These are phyloP conservation scores for Mirounga angustirostris DNA, from an alignment of 2,113 vertebrate genomes.

Conservation along the genomic window DNA sequence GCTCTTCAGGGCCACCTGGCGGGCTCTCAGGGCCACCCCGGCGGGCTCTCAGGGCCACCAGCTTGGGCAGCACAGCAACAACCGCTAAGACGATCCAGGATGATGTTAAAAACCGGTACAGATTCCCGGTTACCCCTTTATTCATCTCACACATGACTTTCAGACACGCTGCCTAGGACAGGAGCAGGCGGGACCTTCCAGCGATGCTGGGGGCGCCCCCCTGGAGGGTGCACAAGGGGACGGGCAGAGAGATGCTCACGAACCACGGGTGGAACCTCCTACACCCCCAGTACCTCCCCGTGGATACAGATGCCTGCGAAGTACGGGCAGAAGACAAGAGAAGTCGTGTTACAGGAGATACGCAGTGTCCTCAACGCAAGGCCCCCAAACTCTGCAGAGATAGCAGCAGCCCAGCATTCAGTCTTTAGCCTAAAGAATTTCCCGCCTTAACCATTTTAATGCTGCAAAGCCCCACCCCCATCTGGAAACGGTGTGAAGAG, in stretches of 20 bases:
- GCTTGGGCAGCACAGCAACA: neutral
- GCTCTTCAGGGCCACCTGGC: too few species aligned
- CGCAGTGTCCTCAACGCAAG: accelerated
- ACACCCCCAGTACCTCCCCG: accelerated
- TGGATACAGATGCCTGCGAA: accelerated
- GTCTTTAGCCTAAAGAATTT: neutral
- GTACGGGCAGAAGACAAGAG: accelerated
- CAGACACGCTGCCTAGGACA: accelerated
- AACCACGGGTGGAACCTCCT: accelerated
- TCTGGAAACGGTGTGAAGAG: accelerated
- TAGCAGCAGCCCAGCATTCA: accelerated
- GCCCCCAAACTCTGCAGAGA: accelerated
- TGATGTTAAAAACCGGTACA: neutral
- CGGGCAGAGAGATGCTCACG: neutral
- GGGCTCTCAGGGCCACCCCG: too few species aligned
- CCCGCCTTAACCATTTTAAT: accelerated
- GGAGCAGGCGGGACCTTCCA: accelerated
- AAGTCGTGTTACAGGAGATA: accelerated
- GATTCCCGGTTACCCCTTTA: accelerated
- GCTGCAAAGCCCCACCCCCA: neutral
- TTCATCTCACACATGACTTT: accelerated
- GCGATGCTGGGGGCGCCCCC: neutral
- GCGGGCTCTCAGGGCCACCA: neutral
- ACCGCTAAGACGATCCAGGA: accelerated
- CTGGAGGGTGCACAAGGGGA: accelerated